Evolutionary conservation across 2,888 invertebrate species (phyloP).

Genomic region (Eupithecia inturbata): DNA sequence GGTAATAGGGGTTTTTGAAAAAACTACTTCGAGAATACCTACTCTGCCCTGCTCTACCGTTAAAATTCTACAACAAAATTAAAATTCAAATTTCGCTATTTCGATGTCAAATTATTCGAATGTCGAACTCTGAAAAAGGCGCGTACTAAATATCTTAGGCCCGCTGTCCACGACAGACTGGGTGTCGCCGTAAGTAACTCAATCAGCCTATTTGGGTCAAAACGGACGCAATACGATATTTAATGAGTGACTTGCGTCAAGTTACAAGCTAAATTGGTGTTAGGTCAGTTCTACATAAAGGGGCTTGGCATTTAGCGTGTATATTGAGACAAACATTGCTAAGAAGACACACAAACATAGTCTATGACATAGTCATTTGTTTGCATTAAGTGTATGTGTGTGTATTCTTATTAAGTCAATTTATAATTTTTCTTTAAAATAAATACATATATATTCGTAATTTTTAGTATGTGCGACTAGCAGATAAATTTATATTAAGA

Average conservation of each 20-base stretch:
- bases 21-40: not conserved
- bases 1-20: not conserved
- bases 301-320: conserved; percentile 14
- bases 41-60: not conserved
- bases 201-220: conserved; percentile 29
- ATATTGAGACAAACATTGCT: not conserved
- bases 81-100: conserved; percentile 4
- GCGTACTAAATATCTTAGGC: conserved; percentile 34
- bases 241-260: conserved; percentile 13
- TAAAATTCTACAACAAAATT: not conserved
- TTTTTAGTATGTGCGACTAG: not conserved
- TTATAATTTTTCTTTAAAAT: not conserved
- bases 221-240: conserved; percentile 22
- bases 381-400: not conserved
- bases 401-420: not conserved
- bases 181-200: conserved; percentile 27
- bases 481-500: not conserved
- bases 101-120: conserved; percentile 15
- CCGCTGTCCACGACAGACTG: conserved; percentile 23
- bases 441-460: not conserved
- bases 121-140: conserved; percentile 23
- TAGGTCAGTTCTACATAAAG: conserved; percentile 16
- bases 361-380: not conserved
- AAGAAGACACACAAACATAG: not conserved
- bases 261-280: conserved; percentile 13